Evolutionary conservation across 92 coral and sea anemone species (phyloP), one percentile per base, ranked within the genome.

Genomic region (Phenganax subtilis): DNA sequence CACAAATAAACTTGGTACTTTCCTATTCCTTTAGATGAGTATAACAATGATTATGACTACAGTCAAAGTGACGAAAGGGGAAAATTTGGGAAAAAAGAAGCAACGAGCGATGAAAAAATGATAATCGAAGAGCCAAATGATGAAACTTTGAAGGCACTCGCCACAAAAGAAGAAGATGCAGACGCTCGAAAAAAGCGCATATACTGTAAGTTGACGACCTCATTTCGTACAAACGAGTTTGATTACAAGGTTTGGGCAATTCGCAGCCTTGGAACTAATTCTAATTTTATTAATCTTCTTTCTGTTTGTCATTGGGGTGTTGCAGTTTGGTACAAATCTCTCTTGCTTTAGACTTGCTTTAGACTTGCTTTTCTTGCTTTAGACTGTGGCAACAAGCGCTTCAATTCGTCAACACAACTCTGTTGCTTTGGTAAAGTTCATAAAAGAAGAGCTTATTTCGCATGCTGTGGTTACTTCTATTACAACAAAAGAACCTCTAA

Each of bases 291-390:
- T 12, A n/a, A n/a, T 53, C n/a, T 17, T 25, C 6, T 59, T 76
- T 29, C 53, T 57, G 81, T 76, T 16, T 76, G 81, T 57, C 81
- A 76, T 20, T 76, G 81, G 81, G 67, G 68, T 6, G 58, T 76
- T 28, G 65, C 63, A 2, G 51, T 53, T 8, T 76, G 81, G 81
- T 76, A 76, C 68, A 76, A 76, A 31, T 69, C 6, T 67, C 67
- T 17, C 15, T 57, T 15, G 17, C 9, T 10, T 28, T 57, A 1
- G 51, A 69, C 15, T 76, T 67, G 57, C 57, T 28, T 54, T 76
- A 69, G 25, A 76, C 58, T 63, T 27, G 10, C 16, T 28, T 28
- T 68, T 14, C 27, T 68, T 6, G 14, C 12, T 59, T 3, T 59
- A 51, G 57, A 72, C 28, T 75, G 80, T 27, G 59, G 59, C 57